These are phyloP conservation scores for Taxidea taxus DNA, from an alignment of 2,113 vertebrate genomes.

Conservation along the genomic window DNA sequence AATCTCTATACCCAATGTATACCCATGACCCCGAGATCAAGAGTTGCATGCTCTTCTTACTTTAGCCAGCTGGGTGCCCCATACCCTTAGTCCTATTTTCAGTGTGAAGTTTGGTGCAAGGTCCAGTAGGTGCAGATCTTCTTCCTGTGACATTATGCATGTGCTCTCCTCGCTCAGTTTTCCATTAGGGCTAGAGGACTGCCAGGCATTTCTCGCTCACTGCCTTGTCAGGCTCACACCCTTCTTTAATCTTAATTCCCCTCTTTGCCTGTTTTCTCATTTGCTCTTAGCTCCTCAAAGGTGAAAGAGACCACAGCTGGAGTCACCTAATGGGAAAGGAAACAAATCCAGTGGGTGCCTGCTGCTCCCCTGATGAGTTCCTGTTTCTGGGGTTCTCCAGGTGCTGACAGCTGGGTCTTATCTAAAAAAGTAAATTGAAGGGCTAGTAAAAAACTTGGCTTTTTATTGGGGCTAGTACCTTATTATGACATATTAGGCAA, in stretches of 20 bases:
- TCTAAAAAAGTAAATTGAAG: not conserved
- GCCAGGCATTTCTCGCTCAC: not conserved
- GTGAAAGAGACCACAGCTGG: not conserved
- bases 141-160: not conserved
- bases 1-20: not conserved
- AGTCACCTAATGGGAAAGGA: not conserved
- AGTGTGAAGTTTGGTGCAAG: not conserved
- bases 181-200: too few relatives aligned
- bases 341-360: not conserved
- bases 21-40: not conserved
- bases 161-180: fast-evolving
- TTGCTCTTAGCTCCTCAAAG: not conserved
- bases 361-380: not conserved
- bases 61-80: not conserved
- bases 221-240: not conserved
- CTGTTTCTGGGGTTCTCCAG: not conserved
- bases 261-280: not conserved
- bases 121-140: not conserved
- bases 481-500: not conserved
- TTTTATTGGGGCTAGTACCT: not conserved
- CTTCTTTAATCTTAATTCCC: not conserved
- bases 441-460: not conserved
- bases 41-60: not conserved
- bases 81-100: not conserved
- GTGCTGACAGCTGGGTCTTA: not conserved